phyloP scores from a whole-genome alignment of 2,113 vertebrate species.

The Poecilia latipinna region DNA sequence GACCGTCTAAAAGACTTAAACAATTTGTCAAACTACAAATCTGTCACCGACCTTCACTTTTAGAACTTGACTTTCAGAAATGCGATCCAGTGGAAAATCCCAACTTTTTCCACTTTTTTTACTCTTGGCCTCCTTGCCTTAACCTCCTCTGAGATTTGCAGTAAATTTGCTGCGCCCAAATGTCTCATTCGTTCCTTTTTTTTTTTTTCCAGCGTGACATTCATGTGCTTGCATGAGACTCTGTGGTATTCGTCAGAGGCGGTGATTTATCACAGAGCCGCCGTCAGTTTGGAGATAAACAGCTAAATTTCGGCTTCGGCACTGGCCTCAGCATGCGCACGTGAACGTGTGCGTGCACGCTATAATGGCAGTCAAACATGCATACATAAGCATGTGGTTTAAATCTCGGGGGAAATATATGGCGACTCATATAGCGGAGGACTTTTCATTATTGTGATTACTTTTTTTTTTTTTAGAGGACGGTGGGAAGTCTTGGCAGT shows the following conservation, averaged over 20 bases:
- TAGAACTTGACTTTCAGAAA: background rate
- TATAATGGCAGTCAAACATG: slow-evolving; percentile 31
- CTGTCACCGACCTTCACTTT: background rate
- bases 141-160: slow-evolving; percentile 29
- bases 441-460: slow-evolving; percentile 61
- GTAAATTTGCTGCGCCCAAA: slow-evolving; percentile 29
- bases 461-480: slow-evolving; percentile 44
- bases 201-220: slow-evolving; percentile 26
- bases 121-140: slow-evolving; percentile 2
- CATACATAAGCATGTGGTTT: slow-evolving; percentile 43
- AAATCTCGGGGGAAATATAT: slow-evolving; percentile 59
- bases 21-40: background rate
- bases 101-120: slow-evolving; percentile 5
- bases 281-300: slow-evolving; percentile 51
- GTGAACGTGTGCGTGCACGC: slow-evolving; percentile 6
- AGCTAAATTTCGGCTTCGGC: slow-evolving; percentile 59
- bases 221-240: slow-evolving; percentile 59
- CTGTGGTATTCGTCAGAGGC: slow-evolving; percentile 50
- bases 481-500: slow-evolving; percentile 13
- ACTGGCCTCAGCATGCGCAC: slow-evolving; percentile 27
- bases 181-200: slow-evolving; percentile 30
- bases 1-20: slow-evolving; percentile 9
- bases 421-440: slow-evolving; percentile 28
- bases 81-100: background rate
- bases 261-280: slow-evolving; percentile 61